Base-by-base conservation (phyloP, 2,888 invertebrate genomes). In the Aporophyla lueneburgensis region DNA sequence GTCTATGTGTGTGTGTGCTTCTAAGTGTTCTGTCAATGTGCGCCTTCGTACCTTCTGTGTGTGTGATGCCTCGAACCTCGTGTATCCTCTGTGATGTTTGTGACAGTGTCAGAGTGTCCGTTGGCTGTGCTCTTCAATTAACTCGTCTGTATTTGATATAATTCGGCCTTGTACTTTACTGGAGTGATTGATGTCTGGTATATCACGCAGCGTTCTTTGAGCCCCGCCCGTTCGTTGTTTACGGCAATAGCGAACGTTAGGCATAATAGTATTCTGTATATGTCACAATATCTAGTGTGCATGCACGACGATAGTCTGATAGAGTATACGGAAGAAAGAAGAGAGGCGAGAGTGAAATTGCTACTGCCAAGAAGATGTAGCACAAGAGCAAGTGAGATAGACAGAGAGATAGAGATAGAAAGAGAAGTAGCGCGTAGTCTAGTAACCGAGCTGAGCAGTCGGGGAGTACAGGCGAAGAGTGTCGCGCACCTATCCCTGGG, bases 231-330 rank as follows among this genome's bases (percentile, higher is more conserved):
- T 93, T 91, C 91, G 86, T 91, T 89, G 91, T 92, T 89, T 90
- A 93, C 91, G 94, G 94, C 95, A 93, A 92, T 95, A 95, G 96
- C 96, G 94, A 93, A 95, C 93, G 93, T 95, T 92, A 94, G 93
- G 93, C 95, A 94, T 92, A 93, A 94, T 94, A 95, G 94, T 95
- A 94, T 94, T 95, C 88, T 95, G 95, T 95, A 90, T 94, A 94
- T 96, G 96, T 96, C 94, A 96, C 95, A 96, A 95, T 96, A 96
- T 95, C 96, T 96, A 96, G 96, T 96, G 96, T 96, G 93, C 96
- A 96, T 96, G 96, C 96, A 96, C 96, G 95, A 95, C 95, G 95
- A 94, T 90, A 95, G 95, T 94, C 92, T 92, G 95, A 95, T 95
- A 96, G 94, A 95, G 94, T 93, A 93, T 95, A 96, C 94, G 92